Evolutionary conservation across 2,888 invertebrate genomes (phyloP), one percentile per base, ranked within the genome.

Genomic region (Ennomos quercinarius): DNA sequence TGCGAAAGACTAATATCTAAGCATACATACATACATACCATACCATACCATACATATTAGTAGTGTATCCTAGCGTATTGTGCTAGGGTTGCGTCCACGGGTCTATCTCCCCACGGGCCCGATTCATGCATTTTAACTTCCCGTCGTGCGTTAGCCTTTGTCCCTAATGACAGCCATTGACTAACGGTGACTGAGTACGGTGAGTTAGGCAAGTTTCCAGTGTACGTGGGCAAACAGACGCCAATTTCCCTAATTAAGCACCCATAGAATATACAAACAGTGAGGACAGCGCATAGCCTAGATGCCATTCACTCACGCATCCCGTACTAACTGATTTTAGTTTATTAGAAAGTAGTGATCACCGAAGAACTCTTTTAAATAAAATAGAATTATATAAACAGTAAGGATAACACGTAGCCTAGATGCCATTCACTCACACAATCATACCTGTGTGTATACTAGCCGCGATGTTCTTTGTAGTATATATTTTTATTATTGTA

Each of bases 211-310:
- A 80, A 80, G 80, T 83, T 78, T 77, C 76, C 77, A 81, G 77
- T 73, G 75, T 70, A 70, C 73, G 77, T 80, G 81, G 80, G 79
- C 82, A 83, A 85, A 86, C 83, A 84, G 75, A 74, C 72, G 76
- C 76, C 84, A 83, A 86, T 89, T 87, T 88, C 81, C 79, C 85
- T 89, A 89, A 89, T 89, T 87, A 88, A 84, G 83, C 80, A 84
- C 73, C 74, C 81, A 76, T 67, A 70, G 78, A 51, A 46, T 51
- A 55, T 61, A 43, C 55, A 61, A 55, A 52, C 55, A 61, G 36
- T 44, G 45, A 2, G 44, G 44, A 6, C 11, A 37, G 13, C 27
- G 10, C 13, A 10, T 12, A 44, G 39, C 4, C 8, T 10, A 34
- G 27, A 45, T 12, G 2, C 11, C 49, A 40, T 43, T 38, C 54